Evolutionary conservation across 2,888 invertebrate genomes (phyloP).

Genomic region (Nephrocerus scutellatus): DNA sequence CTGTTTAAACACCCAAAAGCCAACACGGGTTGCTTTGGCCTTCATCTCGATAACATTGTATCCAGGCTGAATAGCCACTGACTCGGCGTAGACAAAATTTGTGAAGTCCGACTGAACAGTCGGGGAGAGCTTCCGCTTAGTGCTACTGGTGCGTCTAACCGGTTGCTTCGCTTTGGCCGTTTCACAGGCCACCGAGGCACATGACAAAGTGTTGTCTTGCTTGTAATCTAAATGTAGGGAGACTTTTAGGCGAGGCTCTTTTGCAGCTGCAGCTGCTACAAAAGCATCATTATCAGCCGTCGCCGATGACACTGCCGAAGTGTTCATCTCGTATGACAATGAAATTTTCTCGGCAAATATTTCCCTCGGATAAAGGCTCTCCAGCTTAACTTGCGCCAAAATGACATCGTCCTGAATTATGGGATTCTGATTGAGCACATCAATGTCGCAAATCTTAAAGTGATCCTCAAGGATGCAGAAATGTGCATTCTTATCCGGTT

Average conservation of each 20-base stretch:
- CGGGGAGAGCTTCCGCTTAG: conserved; percentile 61
- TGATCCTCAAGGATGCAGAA: conserved; percentile 48
- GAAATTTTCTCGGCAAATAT: conserved; percentile 58
- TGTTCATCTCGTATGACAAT: conserved; percentile 57
- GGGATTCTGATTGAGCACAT: conserved; percentile 35
- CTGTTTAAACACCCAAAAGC: conserved; percentile 65
- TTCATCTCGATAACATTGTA: conserved; percentile 57
- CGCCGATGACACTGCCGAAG: conserved; percentile 29
- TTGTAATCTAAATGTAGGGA: conserved; percentile 68
- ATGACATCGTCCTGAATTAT: conserved; percentile 52
- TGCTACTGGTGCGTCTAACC: conserved; percentile 65
- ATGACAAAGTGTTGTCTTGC: conserved; percentile 71
- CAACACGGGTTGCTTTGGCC: conserved; percentile 57
- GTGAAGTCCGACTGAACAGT: conserved; percentile 61
- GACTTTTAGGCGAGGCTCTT: conserved; percentile 49
- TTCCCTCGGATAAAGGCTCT: conserved; percentile 59
- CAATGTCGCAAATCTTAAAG: conserved; percentile 46
- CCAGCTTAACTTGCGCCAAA: conserved; percentile 52
- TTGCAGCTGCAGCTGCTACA: conserved; percentile 27
- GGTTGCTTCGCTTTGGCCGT: conserved; percentile 54
- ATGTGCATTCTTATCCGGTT: conserved; percentile 42
- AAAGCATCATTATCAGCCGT: conserved; percentile 8
- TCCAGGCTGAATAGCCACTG: conserved; percentile 57
- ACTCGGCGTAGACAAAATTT: conserved; percentile 52
- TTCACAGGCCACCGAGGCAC: conserved; percentile 66